Conservation (phyloP, 37 sponge, comb jelly and placozoan genomes). For the Chondrosia reniformis region DNA sequence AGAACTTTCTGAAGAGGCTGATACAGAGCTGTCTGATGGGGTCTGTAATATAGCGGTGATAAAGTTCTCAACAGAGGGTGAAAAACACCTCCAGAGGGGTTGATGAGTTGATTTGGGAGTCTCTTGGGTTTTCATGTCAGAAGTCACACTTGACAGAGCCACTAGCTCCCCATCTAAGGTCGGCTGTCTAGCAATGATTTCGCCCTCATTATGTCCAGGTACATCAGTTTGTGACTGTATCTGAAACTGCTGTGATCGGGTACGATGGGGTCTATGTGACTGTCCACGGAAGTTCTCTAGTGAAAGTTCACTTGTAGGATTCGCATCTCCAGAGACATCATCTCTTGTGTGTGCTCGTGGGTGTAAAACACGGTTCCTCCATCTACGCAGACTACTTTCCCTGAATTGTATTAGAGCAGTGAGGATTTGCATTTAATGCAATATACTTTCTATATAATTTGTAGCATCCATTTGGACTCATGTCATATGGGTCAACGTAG, state of each 20-base stretch:
- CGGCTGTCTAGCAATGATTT: not conserved
- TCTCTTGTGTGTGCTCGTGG: not conserved
- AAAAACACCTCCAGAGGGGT: conserved; percentile 19
- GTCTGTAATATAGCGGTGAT: not conserved
- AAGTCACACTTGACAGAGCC: not conserved
- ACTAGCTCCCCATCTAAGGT: not conserved
- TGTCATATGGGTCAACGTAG: too few species aligned
- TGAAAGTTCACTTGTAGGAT: not conserved
- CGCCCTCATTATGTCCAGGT: not conserved
- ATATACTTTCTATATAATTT: too few species aligned
- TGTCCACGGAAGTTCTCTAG: too few species aligned
- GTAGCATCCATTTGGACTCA: too few species aligned
- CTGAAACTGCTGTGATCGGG: too few species aligned
- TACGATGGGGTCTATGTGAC: too few species aligned
- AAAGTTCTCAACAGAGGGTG: conserved; percentile 14
- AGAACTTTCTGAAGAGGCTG: not conserved
- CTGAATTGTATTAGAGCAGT: too few species aligned
- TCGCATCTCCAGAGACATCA: not conserved
- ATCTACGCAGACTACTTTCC: not conserved
- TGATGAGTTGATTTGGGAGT: too few species aligned
- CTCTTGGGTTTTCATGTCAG: not conserved
- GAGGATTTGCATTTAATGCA: too few species aligned
- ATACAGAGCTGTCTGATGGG: not conserved
- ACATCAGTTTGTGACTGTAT: not conserved
- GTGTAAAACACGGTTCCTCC: not conserved